A percentile compares a stretch with the other conserved stretches of the same genome.
These are phyloP conservation scores for Chaetogeoica ovagalla DNA, from an alignment of 2,888 invertebrate species.

Conservation along the genomic window DNA sequence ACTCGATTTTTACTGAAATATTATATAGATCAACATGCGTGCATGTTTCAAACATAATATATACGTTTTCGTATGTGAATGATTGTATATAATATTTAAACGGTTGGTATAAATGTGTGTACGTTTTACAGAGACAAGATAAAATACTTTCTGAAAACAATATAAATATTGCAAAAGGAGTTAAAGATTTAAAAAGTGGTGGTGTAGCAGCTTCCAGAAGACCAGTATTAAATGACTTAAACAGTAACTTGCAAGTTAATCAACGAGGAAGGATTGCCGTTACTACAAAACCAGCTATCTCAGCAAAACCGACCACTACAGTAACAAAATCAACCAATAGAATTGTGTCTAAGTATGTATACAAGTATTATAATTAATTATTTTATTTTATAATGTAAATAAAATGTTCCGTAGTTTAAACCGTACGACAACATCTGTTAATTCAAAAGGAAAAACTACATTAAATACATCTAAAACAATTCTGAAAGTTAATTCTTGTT, in stretches of 20 bases:
- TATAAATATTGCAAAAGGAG: slow-evolving; percentile 3
- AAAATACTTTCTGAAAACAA: slow-evolving; percentile 40
- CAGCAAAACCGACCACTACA: slow-evolving; percentile 23
- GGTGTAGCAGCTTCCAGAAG: slow-evolving; percentile 23
- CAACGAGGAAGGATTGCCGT: slow-evolving; percentile 30
- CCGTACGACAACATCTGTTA: slow-evolving; percentile 17
- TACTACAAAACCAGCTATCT: slow-evolving; percentile 5
- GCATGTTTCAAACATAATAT: too few relatives aligned
- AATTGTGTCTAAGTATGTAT: slow-evolving; percentile 33
- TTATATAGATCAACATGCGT: too few relatives aligned
- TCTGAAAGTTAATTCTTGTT: slow-evolving; percentile 25
- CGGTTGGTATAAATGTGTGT: not conserved
- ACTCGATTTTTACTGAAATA: too few relatives aligned
- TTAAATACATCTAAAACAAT: slow-evolving; percentile 22
- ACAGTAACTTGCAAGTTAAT: slow-evolving; percentile 32
- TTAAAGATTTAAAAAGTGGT: slow-evolving; percentile 33
- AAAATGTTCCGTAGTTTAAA: slow-evolving; percentile 22
- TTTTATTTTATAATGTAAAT: not conserved
- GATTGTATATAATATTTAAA: too few relatives aligned
- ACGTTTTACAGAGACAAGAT: slow-evolving; percentile 29
- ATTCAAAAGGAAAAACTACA: slow-evolving; percentile 11
- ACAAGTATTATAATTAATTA: not conserved
- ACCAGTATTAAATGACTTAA: slow-evolving; percentile 44
- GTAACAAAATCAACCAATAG: slow-evolving; percentile 23
- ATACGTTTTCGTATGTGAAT: too few relatives aligned